Conservation (phyloP, 2,797 vertebrate genomes). For the Helicolenus hilgendorfi region DNA sequence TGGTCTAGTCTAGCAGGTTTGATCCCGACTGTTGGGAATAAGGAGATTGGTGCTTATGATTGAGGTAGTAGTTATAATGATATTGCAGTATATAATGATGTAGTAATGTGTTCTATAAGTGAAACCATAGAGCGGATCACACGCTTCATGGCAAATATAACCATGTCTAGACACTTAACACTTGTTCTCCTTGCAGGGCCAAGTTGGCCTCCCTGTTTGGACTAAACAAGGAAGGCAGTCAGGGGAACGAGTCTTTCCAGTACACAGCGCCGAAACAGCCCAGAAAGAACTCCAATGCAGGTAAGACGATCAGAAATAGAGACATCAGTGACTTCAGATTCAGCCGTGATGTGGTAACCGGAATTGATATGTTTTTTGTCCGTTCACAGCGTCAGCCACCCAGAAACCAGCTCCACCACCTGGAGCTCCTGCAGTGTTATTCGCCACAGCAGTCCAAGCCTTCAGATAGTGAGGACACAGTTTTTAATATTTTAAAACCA, state of each 20-base stretch:
- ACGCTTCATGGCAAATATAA: not conserved
- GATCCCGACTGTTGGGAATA: not conserved
- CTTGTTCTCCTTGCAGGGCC: constrained; percentile 84
- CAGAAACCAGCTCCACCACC: constrained; percentile 85
- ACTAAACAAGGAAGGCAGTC: constrained; percentile 90
- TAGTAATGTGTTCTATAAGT: not conserved
- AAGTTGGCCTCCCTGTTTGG: constrained; percentile 97
- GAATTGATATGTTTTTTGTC: not conserved
- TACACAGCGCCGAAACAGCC: constrained; percentile 98
- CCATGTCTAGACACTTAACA: not conserved
- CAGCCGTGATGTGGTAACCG: not conserved
- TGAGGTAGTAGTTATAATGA: not conserved
- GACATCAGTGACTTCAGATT: too few species aligned
- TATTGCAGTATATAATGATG: too few species aligned
- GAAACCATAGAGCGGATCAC: not conserved
- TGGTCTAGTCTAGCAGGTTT: not conserved
- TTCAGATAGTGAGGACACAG: constrained; percentile 94
- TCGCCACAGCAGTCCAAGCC: constrained; percentile 93
- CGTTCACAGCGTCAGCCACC: constrained; percentile 58
- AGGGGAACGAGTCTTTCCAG: constrained; percentile 96
- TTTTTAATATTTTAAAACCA: not conserved
- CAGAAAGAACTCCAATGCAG: constrained; percentile 90
- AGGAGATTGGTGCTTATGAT: not conserved
- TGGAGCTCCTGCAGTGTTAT: constrained; percentile 88
- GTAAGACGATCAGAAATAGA: constrained; percentile 73